These are phyloP conservation scores for Vanessa cardui DNA, from an alignment of 2,888 invertebrate species.

Conservation along the genomic window DNA sequence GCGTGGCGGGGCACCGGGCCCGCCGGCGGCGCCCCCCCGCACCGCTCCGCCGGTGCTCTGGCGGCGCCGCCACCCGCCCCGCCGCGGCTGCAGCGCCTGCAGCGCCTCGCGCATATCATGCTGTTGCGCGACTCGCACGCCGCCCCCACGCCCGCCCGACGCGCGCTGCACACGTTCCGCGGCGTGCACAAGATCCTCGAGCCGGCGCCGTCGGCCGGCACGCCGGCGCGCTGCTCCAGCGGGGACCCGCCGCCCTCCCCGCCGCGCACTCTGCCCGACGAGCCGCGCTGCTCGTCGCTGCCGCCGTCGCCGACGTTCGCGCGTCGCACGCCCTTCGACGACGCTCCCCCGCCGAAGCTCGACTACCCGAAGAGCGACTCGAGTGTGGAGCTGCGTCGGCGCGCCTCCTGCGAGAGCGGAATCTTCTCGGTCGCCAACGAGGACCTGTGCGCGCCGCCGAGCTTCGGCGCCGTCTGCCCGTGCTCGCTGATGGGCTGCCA, in stretches of 20 bases:
- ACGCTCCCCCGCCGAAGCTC: constrained; percentile 42
- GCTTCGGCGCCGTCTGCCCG: constrained; percentile 67
- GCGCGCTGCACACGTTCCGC: constrained; percentile 89
- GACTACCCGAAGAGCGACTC: constrained; percentile 31
- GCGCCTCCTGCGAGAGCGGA: constrained; percentile 94
- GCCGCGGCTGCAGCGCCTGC: constrained; percentile 76
- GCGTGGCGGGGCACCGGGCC: constrained; percentile 79
- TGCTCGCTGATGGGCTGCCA: constrained; percentile 73
- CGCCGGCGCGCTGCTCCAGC: constrained; percentile 42
- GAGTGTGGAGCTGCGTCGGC: constrained; percentile 71
- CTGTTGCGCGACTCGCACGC: constrained; percentile 92
- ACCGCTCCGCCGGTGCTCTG: constrained; percentile 48
- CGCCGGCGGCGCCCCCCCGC: constrained; percentile 43
- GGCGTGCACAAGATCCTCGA: constrained; percentile 93
- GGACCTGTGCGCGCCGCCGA: constrained; percentile 79
- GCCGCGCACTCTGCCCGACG: constrained; percentile 44
- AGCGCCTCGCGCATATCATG: constrained; percentile 92
- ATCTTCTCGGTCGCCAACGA: constrained; percentile 94
- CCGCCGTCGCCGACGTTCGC: constrained; percentile 68
- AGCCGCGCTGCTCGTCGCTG: constrained; percentile 62
- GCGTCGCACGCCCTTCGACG: constrained; percentile 48
- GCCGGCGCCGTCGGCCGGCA: constrained; percentile 67
- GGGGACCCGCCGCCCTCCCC: constrained; percentile 44
- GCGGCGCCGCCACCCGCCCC: constrained; percentile 50
- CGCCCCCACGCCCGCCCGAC: constrained; percentile 83